Evolutionary conservation across 2,888 invertebrate genomes (phyloP).

Genomic region (Perithous albicinctus): DNA sequence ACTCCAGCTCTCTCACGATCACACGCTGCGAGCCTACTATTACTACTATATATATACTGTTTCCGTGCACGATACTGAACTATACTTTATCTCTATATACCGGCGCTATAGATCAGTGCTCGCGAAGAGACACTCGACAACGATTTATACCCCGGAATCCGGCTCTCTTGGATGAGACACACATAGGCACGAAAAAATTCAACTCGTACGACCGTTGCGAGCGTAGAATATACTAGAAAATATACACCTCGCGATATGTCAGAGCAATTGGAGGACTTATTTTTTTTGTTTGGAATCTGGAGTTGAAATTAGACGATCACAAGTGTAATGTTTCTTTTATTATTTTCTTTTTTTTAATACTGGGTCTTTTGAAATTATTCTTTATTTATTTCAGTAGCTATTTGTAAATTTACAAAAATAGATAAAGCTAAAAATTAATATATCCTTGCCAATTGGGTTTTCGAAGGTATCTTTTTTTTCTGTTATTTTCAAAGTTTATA

Average conservation of each 20-base stretch:
- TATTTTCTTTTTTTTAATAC: too few species aligned
- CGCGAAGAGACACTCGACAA: slow-evolving; percentile 60
- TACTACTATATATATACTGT: too few species aligned
- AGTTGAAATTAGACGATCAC: too few species aligned
- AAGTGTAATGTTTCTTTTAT: too few species aligned
- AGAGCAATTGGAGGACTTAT: neutral
- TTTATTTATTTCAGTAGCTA: too few species aligned
- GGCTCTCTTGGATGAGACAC: slow-evolving; percentile 59
- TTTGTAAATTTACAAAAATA: too few species aligned
- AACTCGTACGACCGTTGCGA: slow-evolving; percentile 42
- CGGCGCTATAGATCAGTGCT: slow-evolving; percentile 60
- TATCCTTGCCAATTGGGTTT: too few species aligned
- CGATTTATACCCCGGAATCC: slow-evolving; percentile 59
- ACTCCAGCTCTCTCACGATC: slow-evolving; percentile 57
- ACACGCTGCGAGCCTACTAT: slow-evolving; percentile 40
- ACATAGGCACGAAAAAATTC: slow-evolving; percentile 36
- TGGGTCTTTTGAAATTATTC: too few species aligned
- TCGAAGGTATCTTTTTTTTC: too few species aligned
- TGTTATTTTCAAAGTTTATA: too few species aligned
- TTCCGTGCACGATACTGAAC: slow-evolving; percentile 1
- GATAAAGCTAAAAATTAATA: too few species aligned
- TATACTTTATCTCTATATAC: slow-evolving; percentile 49
- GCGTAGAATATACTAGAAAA: slow-evolving; percentile 50
- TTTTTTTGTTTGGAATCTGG: neutral
- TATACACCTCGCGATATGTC: slow-evolving; percentile 28